Percentiles rank a stretch among this genome's conserved stretches.
Conservation (phyloP, 2,797 vertebrate genomes). For the Lepus townsendii region DNA sequence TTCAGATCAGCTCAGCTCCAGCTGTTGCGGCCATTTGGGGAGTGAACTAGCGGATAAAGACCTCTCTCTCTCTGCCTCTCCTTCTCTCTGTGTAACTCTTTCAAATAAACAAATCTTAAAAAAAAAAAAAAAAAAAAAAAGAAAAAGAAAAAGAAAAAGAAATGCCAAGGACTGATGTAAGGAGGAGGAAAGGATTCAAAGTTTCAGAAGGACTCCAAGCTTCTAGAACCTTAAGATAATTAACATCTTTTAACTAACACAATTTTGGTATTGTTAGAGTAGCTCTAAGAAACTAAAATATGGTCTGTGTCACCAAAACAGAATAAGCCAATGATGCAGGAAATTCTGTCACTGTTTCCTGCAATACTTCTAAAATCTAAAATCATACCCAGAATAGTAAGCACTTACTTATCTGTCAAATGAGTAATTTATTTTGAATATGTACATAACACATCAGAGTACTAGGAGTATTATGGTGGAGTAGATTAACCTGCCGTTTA, state of each 20-base stretch:
- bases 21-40: no score
- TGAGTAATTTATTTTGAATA: not conserved
- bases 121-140: no score
- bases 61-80: no score
- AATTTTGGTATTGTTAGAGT: not conserved
- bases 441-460: not conserved
- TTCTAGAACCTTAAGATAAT: not conserved
- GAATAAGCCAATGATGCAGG: not conserved
- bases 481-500: no score
- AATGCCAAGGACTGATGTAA: not conserved
- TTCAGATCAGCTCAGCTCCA: no score
- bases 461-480: no score
- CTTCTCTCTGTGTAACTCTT: no score
- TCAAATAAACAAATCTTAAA: no score
- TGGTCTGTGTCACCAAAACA: not conserved
- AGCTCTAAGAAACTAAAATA: not conserved
- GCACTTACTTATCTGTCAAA: not conserved
- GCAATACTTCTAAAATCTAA: not conserved
- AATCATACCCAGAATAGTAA: not conserved
- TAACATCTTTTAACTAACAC: not conserved
- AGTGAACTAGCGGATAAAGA: no score
- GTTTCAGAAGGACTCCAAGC: not conserved
- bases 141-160: no score
- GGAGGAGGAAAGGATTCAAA: not conserved
- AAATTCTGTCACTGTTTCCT: not conserved